These are phyloP conservation scores for Myrmecophaga tridactyla DNA, from an alignment of 2,113 vertebrate genomes.

Conservation along the genomic window DNA sequence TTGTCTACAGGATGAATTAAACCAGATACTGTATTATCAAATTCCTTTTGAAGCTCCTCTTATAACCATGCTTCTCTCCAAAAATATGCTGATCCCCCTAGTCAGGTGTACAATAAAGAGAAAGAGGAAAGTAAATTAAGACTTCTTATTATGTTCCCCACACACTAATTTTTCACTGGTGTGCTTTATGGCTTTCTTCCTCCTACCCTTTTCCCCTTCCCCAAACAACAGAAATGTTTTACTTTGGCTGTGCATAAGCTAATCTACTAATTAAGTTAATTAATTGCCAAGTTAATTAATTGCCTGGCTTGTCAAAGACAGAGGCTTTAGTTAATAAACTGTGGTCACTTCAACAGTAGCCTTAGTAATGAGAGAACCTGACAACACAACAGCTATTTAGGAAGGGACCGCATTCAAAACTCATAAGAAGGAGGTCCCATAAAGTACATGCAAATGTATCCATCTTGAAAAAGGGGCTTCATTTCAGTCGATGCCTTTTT, in stretches of 20 bases:
- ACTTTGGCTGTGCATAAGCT: not conserved
- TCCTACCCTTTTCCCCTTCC: fast-evolving
- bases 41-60: not conserved
- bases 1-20: not conserved
- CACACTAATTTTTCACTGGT: not conserved
- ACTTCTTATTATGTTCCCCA: not conserved
- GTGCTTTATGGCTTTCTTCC: not conserved
- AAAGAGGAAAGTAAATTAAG: not conserved
- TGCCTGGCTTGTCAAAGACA: not conserved
- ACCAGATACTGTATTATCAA: not conserved
- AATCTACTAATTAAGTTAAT: too few relatives aligned
- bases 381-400: not conserved
- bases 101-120: not conserved
- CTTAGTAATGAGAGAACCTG: not conserved
- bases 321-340: not conserved
- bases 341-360: not conserved
- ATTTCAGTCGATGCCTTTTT: not conserved
- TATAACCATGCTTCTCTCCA: not conserved
- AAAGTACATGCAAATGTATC: not conserved
- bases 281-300: not conserved
- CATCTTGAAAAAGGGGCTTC: not conserved
- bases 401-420: not conserved
- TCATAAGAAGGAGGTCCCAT: not conserved
- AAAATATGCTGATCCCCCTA: not conserved
- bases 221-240: not conserved